phyloP scores from a whole-genome alignment of 2,888 invertebrate species.

The Megamerina dolium region DNA sequence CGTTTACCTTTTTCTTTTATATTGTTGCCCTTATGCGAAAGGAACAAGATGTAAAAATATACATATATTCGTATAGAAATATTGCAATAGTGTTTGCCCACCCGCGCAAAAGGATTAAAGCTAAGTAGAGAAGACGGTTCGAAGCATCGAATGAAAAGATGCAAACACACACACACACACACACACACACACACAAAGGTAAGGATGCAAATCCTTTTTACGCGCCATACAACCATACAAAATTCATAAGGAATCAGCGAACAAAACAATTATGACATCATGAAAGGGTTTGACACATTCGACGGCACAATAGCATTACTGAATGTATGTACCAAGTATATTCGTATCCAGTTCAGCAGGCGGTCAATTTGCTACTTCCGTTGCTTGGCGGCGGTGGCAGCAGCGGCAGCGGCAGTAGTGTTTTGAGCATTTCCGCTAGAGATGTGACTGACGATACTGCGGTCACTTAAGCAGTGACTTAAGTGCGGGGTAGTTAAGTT shows the following conservation, averaged over 20 bases:
- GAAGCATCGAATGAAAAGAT: neutral
- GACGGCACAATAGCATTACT: neutral
- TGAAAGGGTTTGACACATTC: conserved; percentile 14
- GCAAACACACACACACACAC: neutral
- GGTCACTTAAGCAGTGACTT: conserved; percentile 28
- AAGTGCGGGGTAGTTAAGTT: conserved; percentile 10
- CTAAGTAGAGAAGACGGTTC: neutral
- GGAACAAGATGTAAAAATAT: too few relatives aligned
- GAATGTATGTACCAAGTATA: neutral
- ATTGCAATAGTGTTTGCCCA: too few relatives aligned
- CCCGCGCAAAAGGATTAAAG: conserved; percentile 2
- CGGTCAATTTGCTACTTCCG: conserved; percentile 49
- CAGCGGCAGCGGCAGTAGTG: too few relatives aligned
- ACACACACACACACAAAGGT: neutral
- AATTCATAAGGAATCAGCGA: neutral
- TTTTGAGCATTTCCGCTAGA: conserved; percentile 8
- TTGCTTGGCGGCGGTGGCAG: conserved; percentile 24
- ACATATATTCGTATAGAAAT: too few relatives aligned
- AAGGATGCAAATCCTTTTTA: conserved; percentile 8
- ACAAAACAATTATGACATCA: conserved; percentile 15
- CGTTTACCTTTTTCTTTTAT: conserved; percentile 6
- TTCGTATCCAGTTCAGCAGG: conserved; percentile 32
- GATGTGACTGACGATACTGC: conserved; percentile 24
- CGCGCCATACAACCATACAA: neutral
- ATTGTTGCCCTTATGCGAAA: too few relatives aligned